phyloP scores from a whole-genome alignment of 2,888 invertebrate species.

The Drosophila phalerata region DNA sequence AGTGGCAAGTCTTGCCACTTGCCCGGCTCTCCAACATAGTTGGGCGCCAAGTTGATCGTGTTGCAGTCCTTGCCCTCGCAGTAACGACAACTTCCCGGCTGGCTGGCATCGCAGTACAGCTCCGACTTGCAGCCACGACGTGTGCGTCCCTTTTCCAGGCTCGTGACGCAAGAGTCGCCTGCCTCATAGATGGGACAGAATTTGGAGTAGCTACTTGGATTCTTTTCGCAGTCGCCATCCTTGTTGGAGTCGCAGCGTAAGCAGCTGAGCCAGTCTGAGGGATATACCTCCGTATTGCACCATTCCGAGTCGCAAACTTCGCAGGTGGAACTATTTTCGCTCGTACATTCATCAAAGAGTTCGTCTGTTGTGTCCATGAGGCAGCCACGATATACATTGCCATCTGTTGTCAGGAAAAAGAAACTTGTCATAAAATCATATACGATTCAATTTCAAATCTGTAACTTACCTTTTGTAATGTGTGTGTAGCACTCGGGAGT shows the following conservation, averaged over 20 bases:
- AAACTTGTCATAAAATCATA: not conserved
- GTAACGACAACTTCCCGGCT: slow-evolving; percentile 66
- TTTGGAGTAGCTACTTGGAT: slow-evolving; percentile 47
- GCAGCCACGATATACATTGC: slow-evolving; percentile 76
- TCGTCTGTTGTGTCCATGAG: slow-evolving; percentile 61
- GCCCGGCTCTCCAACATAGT: slow-evolving; percentile 78
- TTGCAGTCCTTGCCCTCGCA: slow-evolving; percentile 79
- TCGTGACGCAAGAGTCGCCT: slow-evolving; percentile 71
- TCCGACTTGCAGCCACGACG: slow-evolving; percentile 80
- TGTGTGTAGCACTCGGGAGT: slow-evolving; percentile 66
- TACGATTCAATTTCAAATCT: no score
- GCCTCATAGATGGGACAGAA: slow-evolving; percentile 68
- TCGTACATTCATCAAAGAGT: slow-evolving; percentile 65
- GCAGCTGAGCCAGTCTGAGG: slow-evolving; percentile 74
- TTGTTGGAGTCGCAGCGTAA: slow-evolving; percentile 72
- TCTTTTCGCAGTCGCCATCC: slow-evolving; percentile 64
- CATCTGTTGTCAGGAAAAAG: slow-evolving; percentile 50
- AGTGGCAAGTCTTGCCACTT: slow-evolving; percentile 83
- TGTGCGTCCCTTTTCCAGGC: slow-evolving; percentile 64
- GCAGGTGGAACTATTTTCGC: slow-evolving; percentile 59
- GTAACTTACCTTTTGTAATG: slow-evolving; percentile 60
- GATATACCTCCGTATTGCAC: slow-evolving; percentile 75
- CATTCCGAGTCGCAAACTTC: slow-evolving; percentile 52
- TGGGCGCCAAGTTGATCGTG: slow-evolving; percentile 58
- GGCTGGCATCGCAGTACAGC: slow-evolving; percentile 62